Base-by-base conservation (phyloP, 2,113 vertebrate species). In the Otis tarda region DNA sequence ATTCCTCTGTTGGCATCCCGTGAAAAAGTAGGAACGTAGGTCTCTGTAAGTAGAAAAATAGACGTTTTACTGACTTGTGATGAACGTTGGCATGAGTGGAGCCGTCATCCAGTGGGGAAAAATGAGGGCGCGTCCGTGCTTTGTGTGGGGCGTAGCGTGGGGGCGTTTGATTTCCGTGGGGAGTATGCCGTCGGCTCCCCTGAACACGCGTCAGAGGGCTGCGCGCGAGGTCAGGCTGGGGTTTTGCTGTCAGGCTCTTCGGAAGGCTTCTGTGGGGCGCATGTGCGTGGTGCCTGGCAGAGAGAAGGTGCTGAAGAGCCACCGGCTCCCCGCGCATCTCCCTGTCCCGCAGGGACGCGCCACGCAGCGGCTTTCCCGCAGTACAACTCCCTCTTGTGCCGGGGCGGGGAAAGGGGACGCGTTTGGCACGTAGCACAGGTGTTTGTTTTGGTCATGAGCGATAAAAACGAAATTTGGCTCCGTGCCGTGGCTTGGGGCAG, bases 151-250 rank as follows among this genome's bases (percentile, higher is more conserved):
- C 33, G 3, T 31, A 35, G 27, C 17, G 0, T 8, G 35, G 55
- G 30, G 7, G 8, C 17, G 2, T 24, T 10, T 25, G 55, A 12
- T 22, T 9, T 43, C 21, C 6, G 4, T 3, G 5, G 9, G 39
- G 31, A 19, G 37, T 1, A 2, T 5, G 28, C 78, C 10, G 19
- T 6, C 4, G 12, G 47, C 24, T 14, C 61, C 43, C 55, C 2
- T 23, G 41, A 17, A 5, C 1, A 6, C 6, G 0, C 1, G 14
- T 9, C 6, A 9, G 4, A 23, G 53, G 41, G 56, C 14, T 8
- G 22, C 10, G 47, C 33, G 2, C 1, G 31, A 14, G 52, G 39
- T 37, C 50, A 19, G 57, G 5, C 5, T 37, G 23, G 35, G 49
- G 3, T 13, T 35, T 30, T n/a, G 59, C 53, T 31, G 2, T 43